Evolutionary conservation across 2,797 vertebrate species (phyloP).

Genomic region (Gambusia yucatana): DNA sequence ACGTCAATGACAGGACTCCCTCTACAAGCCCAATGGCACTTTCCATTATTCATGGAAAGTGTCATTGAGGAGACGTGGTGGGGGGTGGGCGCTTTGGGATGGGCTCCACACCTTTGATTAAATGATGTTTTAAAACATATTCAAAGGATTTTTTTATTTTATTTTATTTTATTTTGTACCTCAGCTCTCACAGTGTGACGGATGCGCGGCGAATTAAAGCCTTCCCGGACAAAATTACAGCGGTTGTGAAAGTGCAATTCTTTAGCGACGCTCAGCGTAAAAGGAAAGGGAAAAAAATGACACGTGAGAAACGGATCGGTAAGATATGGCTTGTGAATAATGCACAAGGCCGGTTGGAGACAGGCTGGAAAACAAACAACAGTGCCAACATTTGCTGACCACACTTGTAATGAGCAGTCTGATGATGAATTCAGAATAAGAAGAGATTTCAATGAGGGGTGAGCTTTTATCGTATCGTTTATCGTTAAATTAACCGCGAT

Average conservation of each 20-base stretch:
- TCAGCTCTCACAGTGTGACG: constrained; percentile 36
- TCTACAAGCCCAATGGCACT: constrained; percentile 53
- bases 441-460: neutral
- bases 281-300: neutral
- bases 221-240: constrained; percentile 42
- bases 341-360: neutral
- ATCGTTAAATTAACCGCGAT: neutral
- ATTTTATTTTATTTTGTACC: too few species aligned
- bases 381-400: neutral
- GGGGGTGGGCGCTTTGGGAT: constrained; percentile 36
- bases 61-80: constrained; percentile 14
- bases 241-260: constrained; percentile 13
- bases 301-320: constrained; percentile 7
- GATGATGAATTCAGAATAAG: neutral
- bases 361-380: neutral
- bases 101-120: constrained; percentile 32
- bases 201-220: constrained; percentile 41
- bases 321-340: constrained; percentile 16
- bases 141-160: constrained; percentile 27
- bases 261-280: constrained; percentile 29
- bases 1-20: constrained; percentile 49
- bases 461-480: neutral
- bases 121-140: constrained; percentile 42
- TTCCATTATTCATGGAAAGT: constrained; percentile 69
- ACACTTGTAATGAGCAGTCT: neutral